A percentile compares a stretch with the other conserved stretches of the same genome.
Conservation (phyloP, 2,113 vertebrate species). For the Toxostoma redivivum region DNA sequence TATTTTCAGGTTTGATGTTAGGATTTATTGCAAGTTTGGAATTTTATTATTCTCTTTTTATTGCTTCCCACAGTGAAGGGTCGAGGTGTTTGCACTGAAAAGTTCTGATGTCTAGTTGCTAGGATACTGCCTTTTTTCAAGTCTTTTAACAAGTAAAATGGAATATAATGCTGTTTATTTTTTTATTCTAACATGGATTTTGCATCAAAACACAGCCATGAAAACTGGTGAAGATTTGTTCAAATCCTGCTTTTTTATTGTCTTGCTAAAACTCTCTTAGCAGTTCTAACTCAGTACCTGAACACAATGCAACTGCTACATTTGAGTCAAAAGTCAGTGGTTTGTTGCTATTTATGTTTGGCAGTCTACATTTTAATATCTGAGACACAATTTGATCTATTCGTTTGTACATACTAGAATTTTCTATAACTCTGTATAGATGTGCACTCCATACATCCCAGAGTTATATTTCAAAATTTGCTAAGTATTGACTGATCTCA, state of each 20-base stretch:
- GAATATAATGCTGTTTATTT: background rate
- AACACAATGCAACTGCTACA: background rate
- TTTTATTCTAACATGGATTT: background rate
- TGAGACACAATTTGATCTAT: background rate
- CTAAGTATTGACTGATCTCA: background rate
- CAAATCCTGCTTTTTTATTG: background rate
- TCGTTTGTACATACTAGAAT: background rate
- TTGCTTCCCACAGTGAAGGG: background rate
- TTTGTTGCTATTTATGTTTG: background rate
- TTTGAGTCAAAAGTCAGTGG: background rate
- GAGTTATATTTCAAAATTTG: background rate
- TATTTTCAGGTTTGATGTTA: background rate
- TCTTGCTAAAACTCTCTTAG: background rate
- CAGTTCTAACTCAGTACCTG: background rate
- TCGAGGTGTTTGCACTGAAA: background rate
- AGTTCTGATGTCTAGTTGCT: conserved; percentile 14
- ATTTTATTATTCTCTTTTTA: conserved; percentile 12
- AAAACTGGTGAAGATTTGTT: background rate
- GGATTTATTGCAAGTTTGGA: background rate
- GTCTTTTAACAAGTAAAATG: background rate
- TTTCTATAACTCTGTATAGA: background rate
- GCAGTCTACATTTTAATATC: background rate
- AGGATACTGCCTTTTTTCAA: background rate
- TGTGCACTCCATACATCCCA: background rate
- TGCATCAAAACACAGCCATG: background rate